Evolutionary conservation across 1,140 invertebrate species (phyloP).

Genomic region (Drosophila varians): DNA sequence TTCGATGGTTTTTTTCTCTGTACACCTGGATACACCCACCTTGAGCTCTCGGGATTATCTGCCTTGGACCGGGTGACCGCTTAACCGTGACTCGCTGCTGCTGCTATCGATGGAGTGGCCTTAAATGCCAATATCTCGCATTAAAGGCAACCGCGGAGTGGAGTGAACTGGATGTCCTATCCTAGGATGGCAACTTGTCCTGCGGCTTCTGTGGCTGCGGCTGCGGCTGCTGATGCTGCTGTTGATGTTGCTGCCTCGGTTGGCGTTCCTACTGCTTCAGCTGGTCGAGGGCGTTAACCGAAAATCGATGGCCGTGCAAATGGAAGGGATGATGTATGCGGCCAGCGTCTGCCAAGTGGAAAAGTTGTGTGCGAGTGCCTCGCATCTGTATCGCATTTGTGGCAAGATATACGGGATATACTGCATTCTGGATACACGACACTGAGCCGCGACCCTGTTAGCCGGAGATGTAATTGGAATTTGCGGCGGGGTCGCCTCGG

Average conservation of each 20-base stretch:
- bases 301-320: slow-evolving; percentile 79
- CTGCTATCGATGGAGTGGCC: slow-evolving; percentile 53
- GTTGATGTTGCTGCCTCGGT: slow-evolving; percentile 17
- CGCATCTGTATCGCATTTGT: slow-evolving; percentile 43
- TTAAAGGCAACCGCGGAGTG: slow-evolving; percentile 38
- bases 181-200: slow-evolving; percentile 46
- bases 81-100: slow-evolving; percentile 46
- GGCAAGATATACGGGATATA: slow-evolving; percentile 11
- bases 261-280: slow-evolving; percentile 17
- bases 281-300: slow-evolving; percentile 66
- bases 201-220: slow-evolving; percentile 38
- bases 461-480: slow-evolving; percentile 73
- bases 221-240: slow-evolving; percentile 10
- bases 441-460: slow-evolving; percentile 17
- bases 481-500: slow-evolving; percentile 38
- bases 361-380: slow-evolving; percentile 54
- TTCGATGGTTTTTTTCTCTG: background rate
- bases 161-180: slow-evolving; percentile 33
- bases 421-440: background rate
- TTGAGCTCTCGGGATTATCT: slow-evolving; percentile 43
- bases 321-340: slow-evolving; percentile 81
- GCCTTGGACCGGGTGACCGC: slow-evolving; percentile 36
- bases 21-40: slow-evolving; percentile 19
- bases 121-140: slow-evolving; percentile 56
- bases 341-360: slow-evolving; percentile 64